These are phyloP conservation scores for Tetramorium simillimum DNA, from an alignment of 1,140 invertebrate species.

Conservation along the genomic window DNA sequence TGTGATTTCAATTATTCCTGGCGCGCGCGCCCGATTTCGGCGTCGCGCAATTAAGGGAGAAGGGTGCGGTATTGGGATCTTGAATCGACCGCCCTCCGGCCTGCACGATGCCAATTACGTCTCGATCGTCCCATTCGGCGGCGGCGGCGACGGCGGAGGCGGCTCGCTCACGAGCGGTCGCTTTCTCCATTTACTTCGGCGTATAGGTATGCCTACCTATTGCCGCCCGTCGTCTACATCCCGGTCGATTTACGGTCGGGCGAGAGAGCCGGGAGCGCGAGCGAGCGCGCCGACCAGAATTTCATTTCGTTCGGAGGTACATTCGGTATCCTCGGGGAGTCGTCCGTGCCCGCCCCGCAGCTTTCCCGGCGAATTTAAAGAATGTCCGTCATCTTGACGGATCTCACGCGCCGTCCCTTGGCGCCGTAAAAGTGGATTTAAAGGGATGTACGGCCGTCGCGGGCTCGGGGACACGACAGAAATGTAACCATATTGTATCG, in stretches of 20 bases:
- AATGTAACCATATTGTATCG: conserved; percentile 58
- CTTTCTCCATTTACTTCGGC: conserved; percentile 53
- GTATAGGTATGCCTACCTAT: conserved; percentile 1
- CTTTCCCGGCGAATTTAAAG: conserved; percentile 61
- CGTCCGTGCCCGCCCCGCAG: not conserved
- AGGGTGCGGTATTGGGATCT: conserved; percentile 3
- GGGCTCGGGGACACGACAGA: not conserved
- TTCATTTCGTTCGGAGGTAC: conserved; percentile 65
- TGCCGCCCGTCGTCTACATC: not conserved
- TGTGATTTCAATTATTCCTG: conserved; percentile 39
- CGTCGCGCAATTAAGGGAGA: conserved; percentile 22
- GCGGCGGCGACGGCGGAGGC: too few species aligned
- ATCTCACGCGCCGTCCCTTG: conserved; percentile 43
- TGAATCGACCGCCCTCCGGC: conserved; percentile 3
- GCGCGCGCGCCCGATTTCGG: conserved; percentile 6
- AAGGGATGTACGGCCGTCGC: not conserved
- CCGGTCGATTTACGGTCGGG: conserved; percentile 62
- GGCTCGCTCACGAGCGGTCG: not conserved
- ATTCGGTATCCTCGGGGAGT: conserved; percentile 61
- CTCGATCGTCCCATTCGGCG: conserved; percentile 27
- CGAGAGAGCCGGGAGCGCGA: not conserved
- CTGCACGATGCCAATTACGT: conserved; percentile 50
- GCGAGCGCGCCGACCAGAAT: conserved; percentile 58
- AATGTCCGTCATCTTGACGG: conserved; percentile 58
- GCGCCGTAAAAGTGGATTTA: conserved; percentile 67